Evolutionary conservation across 2,888 invertebrate genomes (phyloP).

Genomic region (Rhagonycha lutea): DNA sequence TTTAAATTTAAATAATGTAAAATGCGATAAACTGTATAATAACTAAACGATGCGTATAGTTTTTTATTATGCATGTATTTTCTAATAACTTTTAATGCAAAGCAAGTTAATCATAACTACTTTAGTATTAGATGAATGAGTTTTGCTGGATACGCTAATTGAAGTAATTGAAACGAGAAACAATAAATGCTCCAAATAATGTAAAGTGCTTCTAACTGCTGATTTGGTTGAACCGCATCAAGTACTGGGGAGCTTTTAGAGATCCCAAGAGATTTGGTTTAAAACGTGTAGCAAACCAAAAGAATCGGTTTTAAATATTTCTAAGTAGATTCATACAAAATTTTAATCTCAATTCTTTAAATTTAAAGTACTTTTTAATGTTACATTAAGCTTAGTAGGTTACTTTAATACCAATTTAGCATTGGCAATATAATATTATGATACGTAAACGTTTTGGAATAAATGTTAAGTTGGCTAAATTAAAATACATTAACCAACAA

Average conservation of each 20-base stretch:
- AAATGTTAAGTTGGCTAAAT: neutral
- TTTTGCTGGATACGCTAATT: slow-evolving; percentile 8
- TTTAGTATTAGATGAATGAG: neutral
- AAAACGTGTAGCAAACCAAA: slow-evolving; percentile 14
- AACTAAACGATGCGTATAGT: neutral
- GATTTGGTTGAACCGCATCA: slow-evolving; percentile 22
- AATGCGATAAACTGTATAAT: neutral
- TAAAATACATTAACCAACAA: neutral
- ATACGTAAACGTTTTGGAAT: neutral
- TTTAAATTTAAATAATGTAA: neutral
- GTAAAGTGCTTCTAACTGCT: slow-evolving; percentile 22
- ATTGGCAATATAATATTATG: neutral
- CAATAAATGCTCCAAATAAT: slow-evolving; percentile 15
- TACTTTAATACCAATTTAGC: neutral
- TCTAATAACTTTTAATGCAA: neutral
- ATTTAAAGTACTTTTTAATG: slow-evolving; percentile 2
- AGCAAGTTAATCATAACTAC: neutral
- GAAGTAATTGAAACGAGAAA: slow-evolving; percentile 18
- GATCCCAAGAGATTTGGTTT: slow-evolving; percentile 8
- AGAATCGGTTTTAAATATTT: slow-evolving; percentile 1
- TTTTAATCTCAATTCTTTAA: slow-evolving; percentile 7
- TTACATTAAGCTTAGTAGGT: neutral
- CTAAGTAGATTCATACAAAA: neutral
- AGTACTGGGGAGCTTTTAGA: slow-evolving; percentile 11
- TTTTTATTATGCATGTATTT: neutral